phyloP scores from a whole-genome alignment of 2,797 vertebrate species.

The Dendrocincla tyrannina region DNA sequence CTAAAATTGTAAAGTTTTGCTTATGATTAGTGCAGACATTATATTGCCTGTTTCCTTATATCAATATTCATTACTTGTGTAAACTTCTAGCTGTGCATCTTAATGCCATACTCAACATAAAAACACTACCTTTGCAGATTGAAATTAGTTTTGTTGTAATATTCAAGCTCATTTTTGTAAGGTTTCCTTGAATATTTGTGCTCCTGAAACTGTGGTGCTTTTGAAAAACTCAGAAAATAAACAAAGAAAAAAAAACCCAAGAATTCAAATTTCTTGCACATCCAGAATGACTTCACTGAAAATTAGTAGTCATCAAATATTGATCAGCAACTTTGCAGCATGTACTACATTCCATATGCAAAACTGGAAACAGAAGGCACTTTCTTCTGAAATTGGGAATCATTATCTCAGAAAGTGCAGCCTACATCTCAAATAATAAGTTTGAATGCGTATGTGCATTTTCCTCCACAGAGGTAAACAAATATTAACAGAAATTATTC shows the following conservation, averaged over 20 bases:
- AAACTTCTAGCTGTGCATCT: not conserved
- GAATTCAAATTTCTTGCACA: not conserved
- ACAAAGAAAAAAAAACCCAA: not conserved
- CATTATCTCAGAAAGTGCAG: not conserved
- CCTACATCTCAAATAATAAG: not conserved
- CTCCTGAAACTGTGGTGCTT: not conserved
- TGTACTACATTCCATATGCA: not conserved
- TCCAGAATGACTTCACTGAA: not conserved
- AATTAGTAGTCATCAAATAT: not conserved
- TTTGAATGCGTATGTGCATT: not conserved
- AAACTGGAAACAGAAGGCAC: not conserved
- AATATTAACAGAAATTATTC: constrained; percentile 3
- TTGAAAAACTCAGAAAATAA: not conserved
- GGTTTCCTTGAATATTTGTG: not conserved
- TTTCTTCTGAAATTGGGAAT: not conserved
- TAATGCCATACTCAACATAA: not conserved
- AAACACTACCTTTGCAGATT: accelerated
- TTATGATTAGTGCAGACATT: not conserved
- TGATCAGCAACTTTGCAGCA: not conserved
- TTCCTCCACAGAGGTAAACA: not conserved
- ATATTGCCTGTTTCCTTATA: not conserved
- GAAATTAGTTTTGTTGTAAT: not conserved
- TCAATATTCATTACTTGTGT: not conserved
- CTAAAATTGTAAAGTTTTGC: not conserved
- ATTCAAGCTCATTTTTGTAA: not conserved